Conservation (phyloP, 2,113 vertebrate genomes). For the Leptodactylus fuscus region DNA sequence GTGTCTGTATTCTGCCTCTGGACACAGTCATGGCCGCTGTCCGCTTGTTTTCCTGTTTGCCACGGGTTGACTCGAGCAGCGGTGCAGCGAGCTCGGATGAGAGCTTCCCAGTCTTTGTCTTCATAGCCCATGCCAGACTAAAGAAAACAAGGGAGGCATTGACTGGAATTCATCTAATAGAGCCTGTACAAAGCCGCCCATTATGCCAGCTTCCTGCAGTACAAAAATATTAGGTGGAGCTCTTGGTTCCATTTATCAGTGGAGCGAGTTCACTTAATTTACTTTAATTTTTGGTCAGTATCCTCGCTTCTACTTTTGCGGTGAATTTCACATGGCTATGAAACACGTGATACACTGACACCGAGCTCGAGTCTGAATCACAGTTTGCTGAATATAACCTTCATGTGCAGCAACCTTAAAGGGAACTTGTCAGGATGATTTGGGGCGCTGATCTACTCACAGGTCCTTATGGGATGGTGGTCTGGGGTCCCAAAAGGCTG, state of each 20-base stretch:
- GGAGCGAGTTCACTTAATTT: neutral
- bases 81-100: neutral
- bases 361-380: neutral
- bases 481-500: no score
- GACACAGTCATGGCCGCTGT: neutral
- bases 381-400: neutral
- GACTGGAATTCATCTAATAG: conserved; percentile 21
- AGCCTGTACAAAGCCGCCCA: conserved; percentile 7
- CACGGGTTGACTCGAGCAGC: neutral
- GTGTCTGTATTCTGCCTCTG: neutral
- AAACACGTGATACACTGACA: neutral
- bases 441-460: no score
- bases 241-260: neutral
- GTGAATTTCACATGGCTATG: neutral
- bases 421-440: no score
- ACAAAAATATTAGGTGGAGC: conserved; percentile 3
- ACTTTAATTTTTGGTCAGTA: neutral
- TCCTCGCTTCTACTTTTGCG: neutral
- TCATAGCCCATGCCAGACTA: conserved; percentile 1
- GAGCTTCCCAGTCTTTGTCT: conserved; percentile 17
- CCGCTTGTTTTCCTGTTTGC: conserved; percentile 31
- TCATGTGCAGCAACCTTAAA: no score
- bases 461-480: no score
- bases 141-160: conserved; percentile 27
- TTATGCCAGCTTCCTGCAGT: conserved; percentile 14